These are phyloP conservation scores for Vireo altiloquus DNA, from an alignment of 2,113 vertebrate genomes.

Conservation along the genomic window DNA sequence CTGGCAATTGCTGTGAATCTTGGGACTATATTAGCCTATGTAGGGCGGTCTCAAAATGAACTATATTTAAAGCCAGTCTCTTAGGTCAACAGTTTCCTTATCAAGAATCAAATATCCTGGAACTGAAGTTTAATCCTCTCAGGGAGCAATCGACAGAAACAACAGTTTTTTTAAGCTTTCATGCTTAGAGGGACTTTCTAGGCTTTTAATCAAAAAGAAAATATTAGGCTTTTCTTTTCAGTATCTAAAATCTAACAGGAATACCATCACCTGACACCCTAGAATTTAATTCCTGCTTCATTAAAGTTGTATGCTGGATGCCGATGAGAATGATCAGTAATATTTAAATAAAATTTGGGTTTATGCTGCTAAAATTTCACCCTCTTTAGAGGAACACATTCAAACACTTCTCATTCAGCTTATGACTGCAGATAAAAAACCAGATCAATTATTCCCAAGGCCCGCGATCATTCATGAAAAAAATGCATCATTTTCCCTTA, in stretches of 20 bases:
- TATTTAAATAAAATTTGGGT: neutral
- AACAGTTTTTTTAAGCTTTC: conserved; percentile 60
- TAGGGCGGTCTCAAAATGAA: conserved; percentile 51
- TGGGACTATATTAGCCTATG: conserved; percentile 17
- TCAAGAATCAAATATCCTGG: conserved; percentile 67
- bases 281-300: conserved; percentile 2
- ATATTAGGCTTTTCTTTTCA: conserved; percentile 25
- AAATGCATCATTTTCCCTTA: neutral
- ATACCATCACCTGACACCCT: neutral
- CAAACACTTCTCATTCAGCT: neutral
- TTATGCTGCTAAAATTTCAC: neutral
- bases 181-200: conserved; percentile 58
- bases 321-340: neutral
- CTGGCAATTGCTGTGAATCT: conserved; percentile 58
- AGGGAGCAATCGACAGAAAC: conserved; percentile 69
- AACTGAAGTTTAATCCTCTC: conserved; percentile 73
- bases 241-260: neutral
- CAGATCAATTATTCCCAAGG: neutral
- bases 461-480: neutral
- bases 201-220: conserved; percentile 57
- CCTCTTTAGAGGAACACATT: neutral
- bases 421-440: neutral
- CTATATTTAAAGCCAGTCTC: conserved; percentile 68
- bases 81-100: conserved; percentile 73
- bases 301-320: neutral